Evolutionary conservation across 2,113 vertebrate genomes (phyloP).

Genomic region (Oncorhynchus nerka): DNA sequence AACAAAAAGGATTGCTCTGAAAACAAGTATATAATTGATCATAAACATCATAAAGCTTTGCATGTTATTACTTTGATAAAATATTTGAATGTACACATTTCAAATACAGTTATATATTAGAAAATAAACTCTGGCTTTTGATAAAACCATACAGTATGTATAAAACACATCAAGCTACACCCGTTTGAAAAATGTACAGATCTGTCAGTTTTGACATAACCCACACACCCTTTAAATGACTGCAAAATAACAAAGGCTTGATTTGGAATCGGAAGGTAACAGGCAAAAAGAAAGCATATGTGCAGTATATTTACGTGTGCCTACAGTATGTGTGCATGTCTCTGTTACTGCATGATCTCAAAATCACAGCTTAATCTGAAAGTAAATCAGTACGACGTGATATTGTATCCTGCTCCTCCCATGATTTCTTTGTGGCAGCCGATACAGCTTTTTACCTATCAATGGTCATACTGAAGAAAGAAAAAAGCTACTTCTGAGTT

Average conservation of each 20-base stretch:
- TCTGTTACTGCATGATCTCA: neutral
- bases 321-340: neutral
- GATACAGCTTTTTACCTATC: no score
- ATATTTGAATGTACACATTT: constrained; percentile 29
- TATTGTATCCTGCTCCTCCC: no score
- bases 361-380: no score
- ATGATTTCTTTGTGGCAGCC: no score
- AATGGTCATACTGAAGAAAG: no score
- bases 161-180: constrained; percentile 15
- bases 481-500: no score
- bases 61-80: constrained; percentile 21
- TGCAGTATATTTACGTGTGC: neutral
- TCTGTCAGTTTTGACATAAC: constrained; percentile 1
- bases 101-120: constrained; percentile 28
- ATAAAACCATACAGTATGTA: constrained; percentile 17
- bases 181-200: constrained; percentile 8
- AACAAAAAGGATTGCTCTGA: neutral
- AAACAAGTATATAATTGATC: constrained; percentile 39
- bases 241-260: constrained; percentile 3
- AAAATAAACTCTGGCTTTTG: constrained; percentile 19
- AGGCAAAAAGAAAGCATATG: neutral
- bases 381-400: no score
- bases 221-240: neutral
- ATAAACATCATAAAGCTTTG: constrained; percentile 28
- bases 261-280: neutral